These are phyloP conservation scores for Gymnorhina tibicen DNA, from an alignment of 2,113 vertebrate species.

Conservation along the genomic window DNA sequence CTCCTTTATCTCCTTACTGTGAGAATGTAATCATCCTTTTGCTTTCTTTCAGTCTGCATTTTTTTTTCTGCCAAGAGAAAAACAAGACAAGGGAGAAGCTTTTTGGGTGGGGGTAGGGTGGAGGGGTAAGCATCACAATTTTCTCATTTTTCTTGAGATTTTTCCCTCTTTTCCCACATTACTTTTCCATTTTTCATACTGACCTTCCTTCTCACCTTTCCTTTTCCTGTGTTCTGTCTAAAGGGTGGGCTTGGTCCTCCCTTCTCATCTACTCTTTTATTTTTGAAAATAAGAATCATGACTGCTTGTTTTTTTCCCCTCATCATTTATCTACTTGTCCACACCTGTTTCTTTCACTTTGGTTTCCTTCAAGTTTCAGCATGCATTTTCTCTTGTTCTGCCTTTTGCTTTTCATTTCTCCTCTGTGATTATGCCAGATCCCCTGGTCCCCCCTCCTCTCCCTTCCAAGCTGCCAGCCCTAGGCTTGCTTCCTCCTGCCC, in stretches of 20 bases:
- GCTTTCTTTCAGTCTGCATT: not conserved
- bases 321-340: not conserved
- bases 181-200: not conserved
- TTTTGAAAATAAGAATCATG: constrained; percentile 37
- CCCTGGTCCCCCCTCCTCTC: not conserved
- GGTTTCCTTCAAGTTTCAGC: constrained; percentile 43
- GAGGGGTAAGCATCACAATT: not conserved
- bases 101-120: not conserved
- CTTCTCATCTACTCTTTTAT: constrained; percentile 29
- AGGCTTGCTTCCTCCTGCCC: not conserved
- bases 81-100: not conserved
- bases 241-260: not conserved
- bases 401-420: not conserved
- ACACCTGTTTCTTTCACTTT: constrained; percentile 52
- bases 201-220: constrained; percentile 18
- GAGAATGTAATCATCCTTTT: constrained; percentile 37
- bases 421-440: not conserved
- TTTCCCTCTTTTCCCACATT: not conserved
- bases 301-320: not conserved
- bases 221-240: not conserved
- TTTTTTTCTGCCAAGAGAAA: not conserved
- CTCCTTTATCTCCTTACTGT: constrained; percentile 17
- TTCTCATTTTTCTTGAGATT: not conserved
- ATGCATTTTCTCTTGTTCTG: not conserved
- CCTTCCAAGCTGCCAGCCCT: not conserved